Percentiles rank a stretch among this genome's conserved stretches.
Conservation (phyloP, 2,797 vertebrate genomes). For the Pogonophryne albipinna region DNA sequence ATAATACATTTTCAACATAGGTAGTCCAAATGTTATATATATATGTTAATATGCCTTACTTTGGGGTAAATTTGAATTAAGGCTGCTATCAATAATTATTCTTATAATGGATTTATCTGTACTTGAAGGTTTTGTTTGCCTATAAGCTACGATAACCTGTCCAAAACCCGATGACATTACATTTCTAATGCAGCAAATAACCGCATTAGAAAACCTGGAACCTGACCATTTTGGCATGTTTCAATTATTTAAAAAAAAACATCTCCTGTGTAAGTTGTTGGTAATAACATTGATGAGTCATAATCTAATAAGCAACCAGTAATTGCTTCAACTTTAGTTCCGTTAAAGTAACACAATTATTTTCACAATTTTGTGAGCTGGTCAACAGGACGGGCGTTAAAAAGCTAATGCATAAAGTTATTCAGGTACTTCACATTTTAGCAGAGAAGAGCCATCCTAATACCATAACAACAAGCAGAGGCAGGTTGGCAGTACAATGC, state of each 20-base stretch:
- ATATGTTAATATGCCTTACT: background rate
- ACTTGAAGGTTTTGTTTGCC: background rate
- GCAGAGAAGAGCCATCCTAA: background rate
- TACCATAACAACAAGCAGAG: conserved; percentile 9
- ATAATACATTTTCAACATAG: no score
- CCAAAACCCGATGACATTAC: background rate
- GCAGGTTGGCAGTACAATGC: conserved; percentile 13
- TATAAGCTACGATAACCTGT: background rate
- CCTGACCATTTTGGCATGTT: background rate
- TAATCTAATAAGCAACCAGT: background rate
- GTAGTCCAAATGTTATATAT: no score
- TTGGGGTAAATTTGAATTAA: background rate
- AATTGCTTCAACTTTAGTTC: background rate
- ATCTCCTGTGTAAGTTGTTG: background rate
- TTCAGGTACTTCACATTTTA: background rate
- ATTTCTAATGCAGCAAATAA: background rate
- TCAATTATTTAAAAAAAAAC: background rate
- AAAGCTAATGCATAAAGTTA: background rate
- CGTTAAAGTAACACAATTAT: background rate
- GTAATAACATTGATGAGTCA: background rate
- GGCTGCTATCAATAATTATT: background rate
- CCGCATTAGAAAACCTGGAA: background rate
- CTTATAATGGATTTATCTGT: background rate
- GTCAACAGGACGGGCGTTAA: background rate
- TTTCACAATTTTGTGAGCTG: background rate